phyloP scores from a whole-genome alignment of 2,888 invertebrate species.

The Eurytoma californica region DNA sequence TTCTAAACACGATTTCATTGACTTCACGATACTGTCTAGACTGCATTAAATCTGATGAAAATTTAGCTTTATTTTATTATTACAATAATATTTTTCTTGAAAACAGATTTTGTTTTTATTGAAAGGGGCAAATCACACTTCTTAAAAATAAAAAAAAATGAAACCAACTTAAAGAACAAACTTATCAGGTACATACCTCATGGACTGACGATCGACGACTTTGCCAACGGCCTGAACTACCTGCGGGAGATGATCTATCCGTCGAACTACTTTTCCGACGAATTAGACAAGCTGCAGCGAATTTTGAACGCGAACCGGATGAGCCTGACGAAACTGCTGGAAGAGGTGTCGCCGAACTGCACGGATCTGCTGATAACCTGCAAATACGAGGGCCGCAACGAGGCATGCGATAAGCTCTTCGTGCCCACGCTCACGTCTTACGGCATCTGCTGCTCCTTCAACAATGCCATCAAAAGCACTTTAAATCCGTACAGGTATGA shows the following conservation, averaged over 20 bases:
- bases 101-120: too few species aligned
- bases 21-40: too few species aligned
- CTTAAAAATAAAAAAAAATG: too few species aligned
- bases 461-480: slow-evolving; percentile 52
- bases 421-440: slow-evolving; percentile 58
- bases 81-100: too few species aligned
- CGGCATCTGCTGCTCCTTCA: slow-evolving; percentile 64
- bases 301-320: slow-evolving; percentile 59
- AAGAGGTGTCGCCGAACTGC: slow-evolving; percentile 61
- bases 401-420: slow-evolving; percentile 59
- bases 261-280: slow-evolving; percentile 56
- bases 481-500: too few species aligned
- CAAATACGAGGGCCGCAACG: slow-evolving; percentile 58
- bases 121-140: too few species aligned
- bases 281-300: slow-evolving; percentile 57
- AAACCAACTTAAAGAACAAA: too few species aligned
- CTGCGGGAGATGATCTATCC: slow-evolving; percentile 60
- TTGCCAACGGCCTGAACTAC: slow-evolving; percentile 57
- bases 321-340: slow-evolving; percentile 59
- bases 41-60: too few species aligned
- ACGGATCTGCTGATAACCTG: slow-evolving; percentile 63
- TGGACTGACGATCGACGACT: slow-evolving; percentile 55
- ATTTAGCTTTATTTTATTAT: too few species aligned
- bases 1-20: too few species aligned
- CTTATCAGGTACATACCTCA: slow-evolving; percentile 57